Evolutionary conservation across 2,888 invertebrate genomes (phyloP).

Genomic region (Charanyca ferruginea): DNA sequence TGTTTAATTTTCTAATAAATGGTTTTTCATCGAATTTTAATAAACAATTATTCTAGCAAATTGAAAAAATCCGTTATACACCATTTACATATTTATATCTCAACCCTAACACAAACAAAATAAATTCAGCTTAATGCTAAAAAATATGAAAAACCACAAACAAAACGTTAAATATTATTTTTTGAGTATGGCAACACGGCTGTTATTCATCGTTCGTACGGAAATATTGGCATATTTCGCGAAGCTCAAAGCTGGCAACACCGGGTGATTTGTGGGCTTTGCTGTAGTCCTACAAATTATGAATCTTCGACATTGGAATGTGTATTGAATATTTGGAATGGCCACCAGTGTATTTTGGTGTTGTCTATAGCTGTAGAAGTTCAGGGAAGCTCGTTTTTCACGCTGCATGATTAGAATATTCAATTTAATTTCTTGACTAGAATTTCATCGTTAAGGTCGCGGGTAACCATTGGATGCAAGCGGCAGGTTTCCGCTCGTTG

Average conservation of each 20-base stretch:
- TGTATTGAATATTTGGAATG: constrained; percentile 56
- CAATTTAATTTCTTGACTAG: no score
- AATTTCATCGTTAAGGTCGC: no score
- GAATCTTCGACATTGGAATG: constrained; percentile 38
- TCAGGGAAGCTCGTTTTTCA: constrained; percentile 24
- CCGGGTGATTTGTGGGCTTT: constrained; percentile 65
- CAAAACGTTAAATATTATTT: constrained; percentile 65
- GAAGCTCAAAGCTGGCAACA: constrained; percentile 67
- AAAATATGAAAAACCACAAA: constrained; percentile 36
- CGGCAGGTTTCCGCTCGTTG: no score
- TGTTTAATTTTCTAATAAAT: not conserved
- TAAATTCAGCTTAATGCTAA: constrained; percentile 31
- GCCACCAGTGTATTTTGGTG: constrained; percentile 38
- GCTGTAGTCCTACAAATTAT: constrained; percentile 59
- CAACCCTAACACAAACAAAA: constrained; percentile 16
- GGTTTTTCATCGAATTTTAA: not conserved
- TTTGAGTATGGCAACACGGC: constrained; percentile 63
- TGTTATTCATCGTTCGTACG: constrained; percentile 65
- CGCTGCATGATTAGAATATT: constrained; percentile 1
- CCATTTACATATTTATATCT: constrained; percentile 26
- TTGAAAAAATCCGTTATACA: constrained; percentile 15
- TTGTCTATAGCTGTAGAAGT: constrained; percentile 3
- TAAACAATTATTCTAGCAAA: no score
- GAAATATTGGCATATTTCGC: constrained; percentile 71
- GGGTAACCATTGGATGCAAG: no score